Evolutionary conservation across 2,797 vertebrate genomes (phyloP), one percentile per base, ranked within the genome.

Genomic region (Ambastaia sidthimunki): DNA sequence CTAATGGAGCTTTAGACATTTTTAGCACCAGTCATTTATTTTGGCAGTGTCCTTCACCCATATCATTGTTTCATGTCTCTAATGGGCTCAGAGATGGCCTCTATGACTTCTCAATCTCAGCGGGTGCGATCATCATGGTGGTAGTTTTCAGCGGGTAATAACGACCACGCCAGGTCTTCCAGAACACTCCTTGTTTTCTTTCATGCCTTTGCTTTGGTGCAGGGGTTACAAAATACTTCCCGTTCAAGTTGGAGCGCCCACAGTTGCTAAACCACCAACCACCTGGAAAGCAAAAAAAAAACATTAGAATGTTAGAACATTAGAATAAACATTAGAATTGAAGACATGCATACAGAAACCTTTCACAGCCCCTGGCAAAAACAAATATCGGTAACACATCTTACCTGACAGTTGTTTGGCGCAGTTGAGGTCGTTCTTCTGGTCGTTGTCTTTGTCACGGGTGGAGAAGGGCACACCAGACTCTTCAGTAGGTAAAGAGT

Each of bases 261-360:
- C 98, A 99, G 83, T 95, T 95, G 82, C 95, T 97, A 82, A 99
- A 99, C 98, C 98, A 99, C 98, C 98, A 99, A 57, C 97, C 97
- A 44, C 97, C 97, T 99, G 60, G 41, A 31, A 57, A 74, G 41
- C 44, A 63, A 60, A 37, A 37, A 70, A 44, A 34, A 25, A 15
- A 66, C 3, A 52, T 86, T 71, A 87, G 74, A 79, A 57, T 31
- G 3, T n/a, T n/a, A n/a, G n/a, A n/a, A n/a, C n/a, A n/a, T n/a
- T n/a, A n/a, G n/a, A n/a, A n/a, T n/a, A n/a, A n/a, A n/a, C n/a
- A n/a, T n/a, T n/a, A n/a, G n/a, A n/a, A n/a, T 25, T 9, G 23
- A 31, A 59, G 19, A 41, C 15, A 48, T 6, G 10, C 21, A 3
- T 2, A 7, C 1, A 48, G 67, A 48, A 18, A 60, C 10, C 0